Base-by-base conservation (phyloP, 2,797 vertebrate species). In the Philypnodon macrostomus region DNA sequence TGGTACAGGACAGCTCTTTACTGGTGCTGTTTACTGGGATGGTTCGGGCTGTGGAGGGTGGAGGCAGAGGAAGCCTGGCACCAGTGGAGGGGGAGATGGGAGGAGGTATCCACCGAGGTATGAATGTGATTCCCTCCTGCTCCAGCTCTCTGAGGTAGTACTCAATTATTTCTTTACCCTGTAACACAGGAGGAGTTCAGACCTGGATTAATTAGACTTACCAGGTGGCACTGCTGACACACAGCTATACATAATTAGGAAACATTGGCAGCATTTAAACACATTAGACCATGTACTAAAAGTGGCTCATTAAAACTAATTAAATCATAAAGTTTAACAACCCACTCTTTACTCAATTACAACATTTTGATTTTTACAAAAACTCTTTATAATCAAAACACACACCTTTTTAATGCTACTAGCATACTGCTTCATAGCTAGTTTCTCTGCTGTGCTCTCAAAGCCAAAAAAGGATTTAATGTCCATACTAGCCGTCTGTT, bases 381-480 rank as follows among this genome's bases (percentile, higher is more conserved):
- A 9, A 2, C 27, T 30, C 27, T 30, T 30, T 11, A 30, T 30
- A 2, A 10, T 30, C n/a, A 30, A 29, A 15, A 15, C 2, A 51
- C 6, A 46, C 13, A 90, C 88, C 81, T 88, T 88, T 58, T 95
- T 96, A 83, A 98, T 98, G 80, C 94, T 98, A 87, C 91, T 92
- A 58, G 94, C 95, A 5, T 98, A 98, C 15, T 98, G 96, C 67
- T 95, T 98, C 94, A 98, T 98, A 5, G 94, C 95, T 13, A 98
- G 93, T 79, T 96, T 98, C 78, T 98, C 96, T 52, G 95, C 95
- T 1, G 93, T 94, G 84, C 92, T 98, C 88, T 98, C 96, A 59
- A 98, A 97, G 51, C 96, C 96, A 37, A 98, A 98, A 81, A 99
- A 99, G 13, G 96, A 98, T 73, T 98, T 99, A 67, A 99, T 98